These are phyloP conservation scores for Onychomys leucogaster DNA, from an alignment of 2,797 vertebrate genomes.

Conservation along the genomic window DNA sequence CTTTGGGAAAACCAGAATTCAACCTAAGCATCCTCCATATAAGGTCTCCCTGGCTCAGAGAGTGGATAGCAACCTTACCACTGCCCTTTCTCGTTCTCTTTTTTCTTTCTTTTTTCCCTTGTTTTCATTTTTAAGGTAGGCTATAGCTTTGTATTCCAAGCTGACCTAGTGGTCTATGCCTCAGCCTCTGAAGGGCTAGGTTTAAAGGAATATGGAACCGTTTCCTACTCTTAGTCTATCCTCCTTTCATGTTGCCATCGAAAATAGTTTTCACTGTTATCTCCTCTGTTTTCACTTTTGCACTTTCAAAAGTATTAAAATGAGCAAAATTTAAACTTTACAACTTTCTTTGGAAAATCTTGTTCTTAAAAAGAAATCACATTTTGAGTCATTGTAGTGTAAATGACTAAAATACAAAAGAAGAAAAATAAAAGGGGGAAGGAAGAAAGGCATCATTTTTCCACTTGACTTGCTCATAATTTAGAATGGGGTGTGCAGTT, in stretches of 20 bases:
- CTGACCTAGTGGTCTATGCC: neutral
- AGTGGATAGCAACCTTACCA: neutral
- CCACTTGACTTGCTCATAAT: neutral
- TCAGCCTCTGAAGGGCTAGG: neutral
- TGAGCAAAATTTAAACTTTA: neutral
- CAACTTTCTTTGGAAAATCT: neutral
- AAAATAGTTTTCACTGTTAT: neutral
- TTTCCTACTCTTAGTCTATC: neutral
- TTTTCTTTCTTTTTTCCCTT: neutral
- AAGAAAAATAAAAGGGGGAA: neutral
- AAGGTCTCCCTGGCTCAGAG: neutral
- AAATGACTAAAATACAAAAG: neutral
- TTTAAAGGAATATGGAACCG: neutral
- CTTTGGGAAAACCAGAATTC: neutral
- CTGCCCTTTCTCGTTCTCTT: neutral
- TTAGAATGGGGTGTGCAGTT: neutral
- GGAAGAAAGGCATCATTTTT: neutral
- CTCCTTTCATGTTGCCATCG: neutral
- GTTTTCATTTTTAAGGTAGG: neutral
- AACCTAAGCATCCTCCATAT: neutral
- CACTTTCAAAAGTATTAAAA: neutral
- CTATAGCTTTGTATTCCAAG: neutral
- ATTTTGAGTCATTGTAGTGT: neutral
- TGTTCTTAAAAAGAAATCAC: neutral
- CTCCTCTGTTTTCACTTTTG: neutral